phyloP scores from a whole-genome alignment of 2,888 invertebrate genomes.

The Gryllus longicercus region DNA sequence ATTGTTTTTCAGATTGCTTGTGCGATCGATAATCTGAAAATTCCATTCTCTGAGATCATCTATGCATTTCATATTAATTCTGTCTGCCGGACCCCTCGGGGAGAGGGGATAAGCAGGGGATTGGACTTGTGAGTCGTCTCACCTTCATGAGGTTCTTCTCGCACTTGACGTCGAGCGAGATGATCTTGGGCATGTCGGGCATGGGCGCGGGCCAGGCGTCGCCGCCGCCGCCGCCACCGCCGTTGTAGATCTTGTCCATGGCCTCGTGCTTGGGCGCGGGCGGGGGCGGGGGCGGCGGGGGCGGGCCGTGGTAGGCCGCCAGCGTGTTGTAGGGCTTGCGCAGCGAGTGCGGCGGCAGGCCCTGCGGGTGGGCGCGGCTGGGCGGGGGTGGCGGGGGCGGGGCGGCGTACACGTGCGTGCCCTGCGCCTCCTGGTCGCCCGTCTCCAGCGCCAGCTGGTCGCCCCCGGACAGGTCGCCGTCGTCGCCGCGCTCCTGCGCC shows the following conservation, averaged over 20 bases:
- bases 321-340: constrained; percentile 51
- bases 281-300: constrained; percentile 55
- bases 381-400: constrained; percentile 66
- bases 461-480: constrained; percentile 55
- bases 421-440: constrained; percentile 56
- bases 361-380: constrained; percentile 66
- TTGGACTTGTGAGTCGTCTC: not conserved
- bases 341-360: constrained; percentile 61
- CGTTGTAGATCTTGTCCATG: constrained; percentile 56
- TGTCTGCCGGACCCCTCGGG: too few species aligned
- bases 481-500: constrained; percentile 52
- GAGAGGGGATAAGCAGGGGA: too few species aligned
- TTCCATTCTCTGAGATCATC: too few species aligned
- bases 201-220: constrained; percentile 84
- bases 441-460: constrained; percentile 74
- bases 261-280: constrained; percentile 57
- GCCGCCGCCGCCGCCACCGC: constrained; percentile 48
- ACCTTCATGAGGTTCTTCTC: constrained; percentile 87
- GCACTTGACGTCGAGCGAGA: constrained; percentile 88
- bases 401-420: constrained; percentile 53
- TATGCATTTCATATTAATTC: too few species aligned
- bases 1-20: too few species aligned
- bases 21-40: too few species aligned
- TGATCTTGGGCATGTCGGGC: constrained; percentile 89
- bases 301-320: constrained; percentile 70